Conservation (phyloP, 2,888 invertebrate species). For the Drosophila atripex region DNA sequence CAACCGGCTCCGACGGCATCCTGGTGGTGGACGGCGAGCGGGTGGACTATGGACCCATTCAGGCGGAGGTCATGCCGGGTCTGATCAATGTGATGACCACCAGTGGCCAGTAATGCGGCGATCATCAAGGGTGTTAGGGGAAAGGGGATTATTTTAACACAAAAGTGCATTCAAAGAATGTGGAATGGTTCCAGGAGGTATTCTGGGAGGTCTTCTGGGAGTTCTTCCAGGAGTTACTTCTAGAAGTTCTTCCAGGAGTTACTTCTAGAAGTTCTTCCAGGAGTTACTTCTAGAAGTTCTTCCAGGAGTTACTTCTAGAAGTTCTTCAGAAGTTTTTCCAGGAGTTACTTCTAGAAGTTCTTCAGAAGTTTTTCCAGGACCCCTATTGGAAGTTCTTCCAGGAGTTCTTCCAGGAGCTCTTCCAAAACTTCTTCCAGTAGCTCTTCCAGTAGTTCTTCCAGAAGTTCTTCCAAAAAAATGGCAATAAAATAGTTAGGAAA, state of each 20-base stretch:
- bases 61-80: conserved; percentile 93
- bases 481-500: neutral
- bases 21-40: conserved; percentile 97
- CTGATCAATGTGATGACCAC: conserved; percentile 88
- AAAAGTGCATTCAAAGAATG: conserved; percentile 8
- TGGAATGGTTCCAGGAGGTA: neutral
- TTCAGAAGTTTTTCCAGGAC: neutral
- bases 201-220: neutral
- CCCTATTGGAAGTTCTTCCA: too few relatives aligned
- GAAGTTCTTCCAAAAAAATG: too few relatives aligned
- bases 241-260: too few relatives aligned
- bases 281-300: too few relatives aligned
- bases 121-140: too few relatives aligned
- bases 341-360: neutral
- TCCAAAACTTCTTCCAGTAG: too few relatives aligned
- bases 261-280: too few relatives aligned
- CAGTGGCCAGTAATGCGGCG: conserved; percentile 83
- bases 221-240: too few relatives aligned
- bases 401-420: too few relatives aligned
- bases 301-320: neutral
- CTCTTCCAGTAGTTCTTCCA: too few relatives aligned
- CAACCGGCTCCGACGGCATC: conserved; percentile 88
- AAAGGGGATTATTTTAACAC: neutral
- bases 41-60: conserved; percentile 94
- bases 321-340: neutral